These are phyloP conservation scores for Morinoia aosen DNA, from an alignment of 2,888 invertebrate genomes.

Conservation along the genomic window DNA sequence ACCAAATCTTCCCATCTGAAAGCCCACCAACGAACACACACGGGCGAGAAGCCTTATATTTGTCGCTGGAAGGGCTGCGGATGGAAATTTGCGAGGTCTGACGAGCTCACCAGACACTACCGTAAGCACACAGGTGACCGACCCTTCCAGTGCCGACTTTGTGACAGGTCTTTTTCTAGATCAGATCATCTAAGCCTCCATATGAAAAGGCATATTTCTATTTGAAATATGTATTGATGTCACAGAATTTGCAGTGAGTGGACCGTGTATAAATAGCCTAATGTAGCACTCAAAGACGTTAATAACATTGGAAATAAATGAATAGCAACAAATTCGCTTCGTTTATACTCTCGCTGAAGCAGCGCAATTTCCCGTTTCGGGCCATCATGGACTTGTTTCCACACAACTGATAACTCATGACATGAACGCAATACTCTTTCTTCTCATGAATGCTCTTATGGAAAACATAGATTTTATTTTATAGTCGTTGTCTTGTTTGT, in stretches of 20 bases:
- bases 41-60: conserved; percentile 77
- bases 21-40: conserved; percentile 78
- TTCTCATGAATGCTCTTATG: not conserved
- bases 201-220: conserved; percentile 75
- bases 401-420: not conserved
- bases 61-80: conserved; percentile 77
- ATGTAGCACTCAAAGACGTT: not conserved
- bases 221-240: conserved; percentile 38
- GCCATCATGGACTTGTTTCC: not conserved
- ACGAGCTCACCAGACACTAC: conserved; percentile 76
- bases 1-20: conserved; percentile 79
- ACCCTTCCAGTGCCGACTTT: conserved; percentile 77
- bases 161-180: conserved; percentile 77
- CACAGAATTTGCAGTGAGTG: not conserved
- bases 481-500: not conserved
- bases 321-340: not conserved
- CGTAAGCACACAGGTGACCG: conserved; percentile 75
- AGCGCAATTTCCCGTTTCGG: not conserved
- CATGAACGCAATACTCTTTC: conserved; percentile 9
- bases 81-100: conserved; percentile 77
- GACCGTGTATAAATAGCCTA: not conserved
- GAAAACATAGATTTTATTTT: not conserved
- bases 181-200: conserved; percentile 78
- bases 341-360: not conserved
- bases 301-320: not conserved